Evolutionary conservation across 2,113 vertebrate species (phyloP).

Genomic region (Arothron firmamentum): DNA sequence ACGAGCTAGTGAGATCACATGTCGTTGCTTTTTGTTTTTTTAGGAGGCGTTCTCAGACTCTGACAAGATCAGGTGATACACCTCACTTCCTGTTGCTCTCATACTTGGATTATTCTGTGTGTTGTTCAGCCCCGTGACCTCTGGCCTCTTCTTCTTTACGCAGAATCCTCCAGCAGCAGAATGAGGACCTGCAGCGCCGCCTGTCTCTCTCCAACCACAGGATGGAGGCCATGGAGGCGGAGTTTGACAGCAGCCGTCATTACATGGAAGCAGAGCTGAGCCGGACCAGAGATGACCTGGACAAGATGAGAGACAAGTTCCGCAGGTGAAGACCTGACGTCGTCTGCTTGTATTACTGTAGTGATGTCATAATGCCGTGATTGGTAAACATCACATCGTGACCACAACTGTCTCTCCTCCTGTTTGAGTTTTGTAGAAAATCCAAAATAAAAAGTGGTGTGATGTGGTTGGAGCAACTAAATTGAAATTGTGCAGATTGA

Average conservation of each 20-base stretch:
- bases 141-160: background rate
- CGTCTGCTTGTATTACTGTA: background rate
- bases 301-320: slow-evolving; percentile 98
- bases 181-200: slow-evolving; percentile 87
- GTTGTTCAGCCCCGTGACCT: background rate
- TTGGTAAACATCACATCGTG: too few species aligned
- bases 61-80: slow-evolving; percentile 88
- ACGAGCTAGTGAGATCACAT: too few species aligned
- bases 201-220: slow-evolving; percentile 87
- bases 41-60: slow-evolving; percentile 86
- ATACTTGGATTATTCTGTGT: background rate
- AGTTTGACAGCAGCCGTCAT: slow-evolving; percentile 88
- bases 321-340: slow-evolving; percentile 77
- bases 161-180: slow-evolving; percentile 94
- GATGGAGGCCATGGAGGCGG: slow-evolving; percentile 90
- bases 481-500: background rate
- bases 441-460: too few species aligned
- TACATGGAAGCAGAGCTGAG: slow-evolving; percentile 91
- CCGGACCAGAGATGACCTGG: slow-evolving; percentile 90
- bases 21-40: slow-evolving; percentile 49
- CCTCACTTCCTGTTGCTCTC: background rate
- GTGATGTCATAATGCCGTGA: background rate
- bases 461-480: background rate
- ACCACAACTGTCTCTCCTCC: too few species aligned
- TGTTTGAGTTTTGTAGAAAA: too few species aligned